A percentile compares a stretch with the other conserved stretches of the same genome.
These are phyloP conservation scores for Oncorhynchus masou DNA, from an alignment of 2,113 vertebrate genomes.

Conservation along the genomic window DNA sequence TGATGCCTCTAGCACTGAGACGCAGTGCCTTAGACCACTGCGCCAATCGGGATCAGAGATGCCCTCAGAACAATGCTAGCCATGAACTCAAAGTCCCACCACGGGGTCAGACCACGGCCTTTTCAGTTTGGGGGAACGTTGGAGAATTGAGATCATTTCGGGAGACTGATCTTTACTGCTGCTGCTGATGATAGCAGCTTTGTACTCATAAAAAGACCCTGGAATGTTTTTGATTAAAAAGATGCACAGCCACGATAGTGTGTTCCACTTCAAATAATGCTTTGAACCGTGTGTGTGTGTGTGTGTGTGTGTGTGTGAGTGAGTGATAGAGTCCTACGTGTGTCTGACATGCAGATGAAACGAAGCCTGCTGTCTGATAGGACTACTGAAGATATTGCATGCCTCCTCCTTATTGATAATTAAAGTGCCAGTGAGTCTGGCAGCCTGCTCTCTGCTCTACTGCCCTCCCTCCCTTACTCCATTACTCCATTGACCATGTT, in stretches of 20 bases:
- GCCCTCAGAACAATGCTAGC: no score
- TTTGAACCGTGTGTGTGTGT: slow-evolving; percentile 13
- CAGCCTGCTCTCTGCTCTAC: background rate
- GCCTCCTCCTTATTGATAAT: slow-evolving; percentile 24
- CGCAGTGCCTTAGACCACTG: no score
- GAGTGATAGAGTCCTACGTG: no score
- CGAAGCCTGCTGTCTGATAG: slow-evolving; percentile 13
- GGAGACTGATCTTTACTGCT: slow-evolving; percentile 1
- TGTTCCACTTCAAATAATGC: slow-evolving; percentile 27
- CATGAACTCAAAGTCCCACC: no score
- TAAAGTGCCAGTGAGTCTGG: slow-evolving; percentile 10
- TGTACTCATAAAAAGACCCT: slow-evolving; percentile 26
- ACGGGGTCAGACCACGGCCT: no score
- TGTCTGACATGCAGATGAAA: slow-evolving; percentile 26
- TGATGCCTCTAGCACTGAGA: no score
- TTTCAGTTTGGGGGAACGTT: no score
- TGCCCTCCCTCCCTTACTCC: background rate
- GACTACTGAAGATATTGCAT: slow-evolving; percentile 10
- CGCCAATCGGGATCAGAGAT: no score
- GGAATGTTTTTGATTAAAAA: slow-evolving; percentile 42
- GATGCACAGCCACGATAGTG: slow-evolving; percentile 26
- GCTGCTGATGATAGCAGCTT: slow-evolving; percentile 28
- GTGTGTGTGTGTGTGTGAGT: slow-evolving; percentile 2
- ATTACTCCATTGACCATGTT: background rate
- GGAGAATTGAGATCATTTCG: slow-evolving; percentile 34